A percentile compares a stretch with the other conserved stretches of the same genome.
These are phyloP conservation scores for Lepidotrigona ventralis DNA, from an alignment of 1,140 invertebrate genomes.

Conservation along the genomic window DNA sequence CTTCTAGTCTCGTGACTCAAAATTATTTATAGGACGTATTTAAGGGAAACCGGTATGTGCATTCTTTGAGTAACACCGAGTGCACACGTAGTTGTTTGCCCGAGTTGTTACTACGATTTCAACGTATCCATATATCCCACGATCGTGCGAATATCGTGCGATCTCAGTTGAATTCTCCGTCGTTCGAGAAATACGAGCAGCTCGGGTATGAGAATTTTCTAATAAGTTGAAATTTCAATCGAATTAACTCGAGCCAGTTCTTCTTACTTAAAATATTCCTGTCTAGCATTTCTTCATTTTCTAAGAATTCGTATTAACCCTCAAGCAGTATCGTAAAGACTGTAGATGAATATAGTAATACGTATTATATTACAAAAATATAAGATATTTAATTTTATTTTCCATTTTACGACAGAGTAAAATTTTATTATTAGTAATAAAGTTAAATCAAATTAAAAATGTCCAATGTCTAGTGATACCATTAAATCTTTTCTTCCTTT, in stretches of 20 bases:
- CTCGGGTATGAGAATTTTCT: neutral
- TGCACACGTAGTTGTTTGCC: neutral
- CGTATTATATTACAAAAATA: no score
- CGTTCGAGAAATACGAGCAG: neutral
- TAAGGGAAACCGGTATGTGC: conserved; percentile 40
- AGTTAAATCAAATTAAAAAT: no score
- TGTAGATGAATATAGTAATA: no score
- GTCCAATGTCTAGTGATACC: no score
- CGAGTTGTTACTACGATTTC: neutral
- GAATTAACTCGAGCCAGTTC: accelerated
- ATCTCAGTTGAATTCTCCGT: neutral
- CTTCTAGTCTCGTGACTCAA: conserved; percentile 60
- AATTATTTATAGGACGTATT: conserved; percentile 72
- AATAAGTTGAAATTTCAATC: neutral
- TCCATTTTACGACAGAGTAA: no score
- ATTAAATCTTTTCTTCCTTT: neutral
- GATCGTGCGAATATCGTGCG: conserved; percentile 4
- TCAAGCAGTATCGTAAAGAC: no score
- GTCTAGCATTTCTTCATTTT: neutral
- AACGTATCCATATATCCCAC: neutral
- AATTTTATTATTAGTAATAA: no score
- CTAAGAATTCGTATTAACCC: neutral
- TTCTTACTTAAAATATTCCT: neutral
- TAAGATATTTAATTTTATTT: no score
- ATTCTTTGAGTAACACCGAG: conserved; percentile 8